These are phyloP conservation scores for Pandemis cinnamomeana DNA, from an alignment of 2,888 invertebrate species.

Conservation along the genomic window DNA sequence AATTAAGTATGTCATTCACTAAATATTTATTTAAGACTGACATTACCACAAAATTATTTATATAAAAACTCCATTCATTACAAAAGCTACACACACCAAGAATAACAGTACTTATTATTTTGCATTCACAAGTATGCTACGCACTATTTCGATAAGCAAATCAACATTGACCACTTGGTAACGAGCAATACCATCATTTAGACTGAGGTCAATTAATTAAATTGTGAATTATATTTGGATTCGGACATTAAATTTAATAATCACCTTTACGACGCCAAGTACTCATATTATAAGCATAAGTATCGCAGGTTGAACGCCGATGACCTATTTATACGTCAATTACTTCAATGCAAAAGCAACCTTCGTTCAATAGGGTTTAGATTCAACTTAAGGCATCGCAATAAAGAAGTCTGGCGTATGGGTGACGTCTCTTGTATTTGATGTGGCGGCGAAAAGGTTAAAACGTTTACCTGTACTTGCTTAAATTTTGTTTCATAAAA, in stretches of 20 bases:
- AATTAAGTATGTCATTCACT: neutral
- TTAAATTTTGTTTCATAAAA: neutral
- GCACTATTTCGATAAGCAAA: neutral
- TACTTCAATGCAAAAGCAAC: too few species aligned
- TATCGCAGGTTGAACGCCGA: too few species aligned
- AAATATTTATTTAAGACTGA: neutral
- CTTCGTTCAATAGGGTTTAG: too few species aligned
- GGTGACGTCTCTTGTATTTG: too few species aligned
- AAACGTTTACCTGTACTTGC: neutral
- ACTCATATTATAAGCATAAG: too few species aligned
- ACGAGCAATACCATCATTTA: neutral
- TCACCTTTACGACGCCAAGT: too few species aligned
- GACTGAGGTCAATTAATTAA: neutral
- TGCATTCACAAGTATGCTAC: neutral
- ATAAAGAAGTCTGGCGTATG: too few species aligned
- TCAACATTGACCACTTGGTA: neutral
- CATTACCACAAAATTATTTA: conserved; percentile 6
- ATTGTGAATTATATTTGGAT: neutral
- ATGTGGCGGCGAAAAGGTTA: too few species aligned
- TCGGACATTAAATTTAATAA: neutral
- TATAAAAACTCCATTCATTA: conserved; percentile 6
- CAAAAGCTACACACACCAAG: conserved; percentile 8
- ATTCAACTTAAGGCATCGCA: too few species aligned
- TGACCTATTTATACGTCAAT: too few species aligned
- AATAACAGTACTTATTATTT: neutral